These are phyloP conservation scores for Redunca redunca DNA, from an alignment of 2,113 vertebrate species.

Conservation along the genomic window DNA sequence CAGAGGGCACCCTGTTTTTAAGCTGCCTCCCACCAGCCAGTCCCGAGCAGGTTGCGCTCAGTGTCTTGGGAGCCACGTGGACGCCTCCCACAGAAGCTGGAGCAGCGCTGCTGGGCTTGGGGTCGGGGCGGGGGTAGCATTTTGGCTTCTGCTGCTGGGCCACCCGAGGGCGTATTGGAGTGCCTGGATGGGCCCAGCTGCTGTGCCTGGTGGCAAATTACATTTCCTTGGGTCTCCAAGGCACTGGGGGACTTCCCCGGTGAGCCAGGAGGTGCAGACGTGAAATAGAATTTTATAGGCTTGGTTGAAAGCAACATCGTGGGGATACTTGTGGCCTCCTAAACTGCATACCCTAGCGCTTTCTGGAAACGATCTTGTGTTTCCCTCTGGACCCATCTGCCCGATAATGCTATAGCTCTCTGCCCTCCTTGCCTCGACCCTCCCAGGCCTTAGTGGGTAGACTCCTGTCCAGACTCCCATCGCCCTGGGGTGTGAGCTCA, in stretches of 20 bases:
- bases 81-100: neutral
- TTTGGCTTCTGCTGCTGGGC: neutral
- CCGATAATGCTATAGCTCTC: neutral
- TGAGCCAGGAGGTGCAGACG: neutral
- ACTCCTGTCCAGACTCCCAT: neutral
- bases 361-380: neutral
- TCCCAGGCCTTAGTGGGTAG: neutral
- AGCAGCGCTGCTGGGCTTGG: neutral
- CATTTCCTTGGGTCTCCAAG: neutral
- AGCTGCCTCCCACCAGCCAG: neutral
- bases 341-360: neutral
- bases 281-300: neutral
- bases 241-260: neutral
- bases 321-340: neutral
- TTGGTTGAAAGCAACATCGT: neutral
- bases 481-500: rapidly evolving
- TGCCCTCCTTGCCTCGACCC: neutral
- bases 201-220: neutral
- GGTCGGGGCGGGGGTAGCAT: neutral
- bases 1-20: neutral
- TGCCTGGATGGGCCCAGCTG: neutral
- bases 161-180: neutral
- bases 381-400: neutral
- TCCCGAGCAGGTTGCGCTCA: neutral
- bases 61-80: neutral